Percentiles rank a stretch among this genome's conserved stretches.
phyloP scores from a whole-genome alignment of 2,113 vertebrate species.

The Bettongia penicillata region DNA sequence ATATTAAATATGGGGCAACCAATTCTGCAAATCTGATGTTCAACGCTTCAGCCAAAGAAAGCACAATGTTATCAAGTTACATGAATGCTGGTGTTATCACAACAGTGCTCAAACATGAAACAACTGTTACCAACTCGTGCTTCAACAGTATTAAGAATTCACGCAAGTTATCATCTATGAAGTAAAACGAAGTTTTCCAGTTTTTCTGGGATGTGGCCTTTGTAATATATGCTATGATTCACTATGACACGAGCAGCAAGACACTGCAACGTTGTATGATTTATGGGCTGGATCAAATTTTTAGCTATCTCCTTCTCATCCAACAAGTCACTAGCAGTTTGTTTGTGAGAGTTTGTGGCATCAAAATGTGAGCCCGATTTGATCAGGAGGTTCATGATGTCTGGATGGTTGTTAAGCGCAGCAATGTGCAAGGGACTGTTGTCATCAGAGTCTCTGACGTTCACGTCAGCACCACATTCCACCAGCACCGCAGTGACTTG shows the following conservation, averaged over 20 bases:
- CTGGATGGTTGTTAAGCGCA: slow-evolving; percentile 97
- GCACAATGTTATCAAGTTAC: slow-evolving; percentile 81
- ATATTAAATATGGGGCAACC: slow-evolving; percentile 85
- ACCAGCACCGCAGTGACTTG: slow-evolving; percentile 95
- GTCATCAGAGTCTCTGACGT: slow-evolving; percentile 94
- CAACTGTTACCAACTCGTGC: slow-evolving; percentile 79
- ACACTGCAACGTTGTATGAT: slow-evolving; percentile 98
- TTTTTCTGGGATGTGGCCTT: slow-evolving; percentile 95
- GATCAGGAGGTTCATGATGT: slow-evolving; percentile 98
- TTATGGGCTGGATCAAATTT: slow-evolving; percentile 98
- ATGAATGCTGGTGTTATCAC: slow-evolving; percentile 82
- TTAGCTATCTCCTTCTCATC: slow-evolving; percentile 97
- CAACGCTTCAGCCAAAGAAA: slow-evolving; percentile 80
- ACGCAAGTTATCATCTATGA: slow-evolving; percentile 92
- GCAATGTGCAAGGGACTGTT: slow-evolving; percentile 97
- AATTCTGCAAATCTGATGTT: slow-evolving; percentile 80
- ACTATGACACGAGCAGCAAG: slow-evolving; percentile 96
- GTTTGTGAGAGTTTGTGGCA: slow-evolving; percentile 94
- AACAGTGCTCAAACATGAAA: slow-evolving; percentile 82
- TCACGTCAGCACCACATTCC: slow-evolving; percentile 96
- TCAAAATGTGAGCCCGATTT: slow-evolving; percentile 97
- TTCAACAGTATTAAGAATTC: slow-evolving; percentile 69
- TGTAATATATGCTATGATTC: slow-evolving; percentile 91
- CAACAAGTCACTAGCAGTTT: slow-evolving; percentile 96
- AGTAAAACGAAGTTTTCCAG: slow-evolving; percentile 97